Evolutionary conservation across 2,113 vertebrate genomes (phyloP), one percentile per base, ranked within the genome.

Genomic region (Laticauda colubrina): DNA sequence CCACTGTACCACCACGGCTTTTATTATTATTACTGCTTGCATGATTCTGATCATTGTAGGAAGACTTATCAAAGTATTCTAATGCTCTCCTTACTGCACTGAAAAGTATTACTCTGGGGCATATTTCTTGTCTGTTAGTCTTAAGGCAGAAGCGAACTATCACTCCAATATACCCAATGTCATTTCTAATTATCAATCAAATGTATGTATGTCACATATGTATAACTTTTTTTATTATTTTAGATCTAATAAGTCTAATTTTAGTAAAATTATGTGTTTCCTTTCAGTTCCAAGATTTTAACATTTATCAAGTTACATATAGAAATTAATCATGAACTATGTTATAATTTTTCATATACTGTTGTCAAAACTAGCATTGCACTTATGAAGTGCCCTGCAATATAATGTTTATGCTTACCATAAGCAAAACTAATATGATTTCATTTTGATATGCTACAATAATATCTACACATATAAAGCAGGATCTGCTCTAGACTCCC

Each of bases 161-260:
- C 26, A 64, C 26, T 64, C 61, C 61, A 64, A 29, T 64, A 64
- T 29, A 11, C 29, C 26, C 26, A 64, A 1, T 34, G 64, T 69
- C 12, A 69, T n/a, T 69, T 69, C 29, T 69, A 69, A 69, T 34
- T 18, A 69, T 69, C 26, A 51, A 20, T 88, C 4, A 21, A 39
- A 21, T 59, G 24, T 61, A 34, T 88, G 7, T 24, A 21, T 56
- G 3, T 20, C n/a, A 4, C 56, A 45, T 14, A 39, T 59, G 24
- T 48, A 34, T 55, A 56, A 88, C 48, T 93, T 95, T 94, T 39
- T 86, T 45, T 54, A n/a, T 89, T 61, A 12, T 5, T 51, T 21
- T 51, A 90, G 4, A 48, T 87, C 4, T 48, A 90, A 26, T 85
- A 64, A 64, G 15, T 39, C 64, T 91, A 34, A 87, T 15, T 15